Conservation (phyloP, 2,888 invertebrate genomes). For the Tupiocoris notatus region DNA sequence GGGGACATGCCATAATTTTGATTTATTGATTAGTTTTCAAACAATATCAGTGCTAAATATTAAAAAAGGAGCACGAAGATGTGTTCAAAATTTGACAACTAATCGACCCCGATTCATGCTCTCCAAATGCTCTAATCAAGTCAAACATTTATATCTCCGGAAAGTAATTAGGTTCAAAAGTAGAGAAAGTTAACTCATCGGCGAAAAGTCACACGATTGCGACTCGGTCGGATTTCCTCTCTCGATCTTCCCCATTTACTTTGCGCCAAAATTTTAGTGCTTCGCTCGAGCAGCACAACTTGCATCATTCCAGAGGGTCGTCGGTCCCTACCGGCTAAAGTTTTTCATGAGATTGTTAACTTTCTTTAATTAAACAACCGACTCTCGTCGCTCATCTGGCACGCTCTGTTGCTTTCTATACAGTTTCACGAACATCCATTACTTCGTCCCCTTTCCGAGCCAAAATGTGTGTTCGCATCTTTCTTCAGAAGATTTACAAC, state of each 20-base stretch:
- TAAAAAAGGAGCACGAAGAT: too few relatives aligned
- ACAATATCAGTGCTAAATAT: too few relatives aligned
- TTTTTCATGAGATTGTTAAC: constrained; percentile 38
- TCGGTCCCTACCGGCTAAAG: too few relatives aligned
- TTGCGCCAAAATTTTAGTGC: neutral
- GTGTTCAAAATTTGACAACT: too few relatives aligned
- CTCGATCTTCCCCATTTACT: too few relatives aligned
- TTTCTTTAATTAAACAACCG: constrained; percentile 35
- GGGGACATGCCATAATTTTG: too few relatives aligned
- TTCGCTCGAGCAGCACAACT: neutral
- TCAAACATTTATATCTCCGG: too few relatives aligned
- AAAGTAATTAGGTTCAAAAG: too few relatives aligned
- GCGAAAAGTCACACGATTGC: neutral
- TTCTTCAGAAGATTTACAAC: neutral
- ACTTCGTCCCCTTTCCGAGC: neutral
- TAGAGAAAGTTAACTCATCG: neutral
- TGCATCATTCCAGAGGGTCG: neutral
- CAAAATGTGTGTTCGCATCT: neutral
- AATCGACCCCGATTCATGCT: too few relatives aligned
- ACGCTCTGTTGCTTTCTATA: neutral
- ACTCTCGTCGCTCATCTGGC: neutral
- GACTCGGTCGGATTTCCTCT: neutral
- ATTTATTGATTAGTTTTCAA: too few relatives aligned
- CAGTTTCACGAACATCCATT: neutral
- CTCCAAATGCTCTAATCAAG: too few relatives aligned